phyloP scores from a whole-genome alignment of 1,140 invertebrate genomes.

The Hyphantria cunea region DNA sequence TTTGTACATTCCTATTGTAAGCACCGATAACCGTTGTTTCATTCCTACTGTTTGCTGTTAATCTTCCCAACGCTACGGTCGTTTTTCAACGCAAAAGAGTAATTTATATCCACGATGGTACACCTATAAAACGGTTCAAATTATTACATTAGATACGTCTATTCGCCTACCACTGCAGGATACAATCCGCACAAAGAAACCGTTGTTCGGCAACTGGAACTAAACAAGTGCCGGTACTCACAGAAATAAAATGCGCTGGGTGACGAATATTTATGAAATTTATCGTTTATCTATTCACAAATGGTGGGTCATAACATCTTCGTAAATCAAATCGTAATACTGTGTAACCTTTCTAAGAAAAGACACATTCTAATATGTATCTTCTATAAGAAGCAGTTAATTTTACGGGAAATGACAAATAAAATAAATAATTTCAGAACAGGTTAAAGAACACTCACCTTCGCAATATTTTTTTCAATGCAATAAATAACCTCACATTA shows the following conservation, averaged over 20 bases:
- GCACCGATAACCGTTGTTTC: slow-evolving; percentile 26
- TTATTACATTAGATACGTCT: slow-evolving; percentile 25
- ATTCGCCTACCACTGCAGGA: slow-evolving; percentile 23
- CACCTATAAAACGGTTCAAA: slow-evolving; percentile 24
- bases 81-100: slow-evolving; percentile 24
- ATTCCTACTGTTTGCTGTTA: slow-evolving; percentile 26
- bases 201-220: slow-evolving; percentile 20
- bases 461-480: no score
- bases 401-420: no score
- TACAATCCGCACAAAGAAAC: slow-evolving; percentile 20
- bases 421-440: no score
- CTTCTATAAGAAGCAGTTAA: no score
- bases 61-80: slow-evolving; percentile 20
- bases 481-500: no score
- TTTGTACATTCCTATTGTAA: slow-evolving; percentile 20
- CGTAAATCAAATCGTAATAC: background rate
- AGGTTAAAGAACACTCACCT: no score
- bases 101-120: slow-evolving; percentile 13
- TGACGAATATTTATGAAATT: slow-evolving; percentile 7
- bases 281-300: slow-evolving; percentile 8
- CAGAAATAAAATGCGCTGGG: slow-evolving; percentile 3
- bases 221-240: slow-evolving; percentile 14
- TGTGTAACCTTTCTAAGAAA: no score
- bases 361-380: no score
- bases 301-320: background rate